Percentiles rank a stretch among this genome's conserved stretches.
These are phyloP conservation scores for Ptiloglossa arizonensis DNA, from an alignment of 1,140 invertebrate genomes.

Conservation along the genomic window DNA sequence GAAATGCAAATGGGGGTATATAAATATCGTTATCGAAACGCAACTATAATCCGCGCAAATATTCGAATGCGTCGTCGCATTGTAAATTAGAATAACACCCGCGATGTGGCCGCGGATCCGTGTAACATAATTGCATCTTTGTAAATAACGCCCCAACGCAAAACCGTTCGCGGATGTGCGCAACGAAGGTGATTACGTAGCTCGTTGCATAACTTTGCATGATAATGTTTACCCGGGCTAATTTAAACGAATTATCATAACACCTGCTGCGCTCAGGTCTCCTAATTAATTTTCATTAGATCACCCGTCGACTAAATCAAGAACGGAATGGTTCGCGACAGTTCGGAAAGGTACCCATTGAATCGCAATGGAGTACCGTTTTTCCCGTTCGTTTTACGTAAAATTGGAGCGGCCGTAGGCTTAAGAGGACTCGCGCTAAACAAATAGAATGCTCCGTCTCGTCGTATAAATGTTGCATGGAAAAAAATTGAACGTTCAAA, in stretches of 20 bases:
- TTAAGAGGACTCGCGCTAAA: background rate
- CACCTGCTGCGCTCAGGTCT: conserved; percentile 42
- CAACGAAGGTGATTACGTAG: conserved; percentile 27
- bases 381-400: background rate
- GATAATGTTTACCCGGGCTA: conserved; percentile 21
- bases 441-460: background rate
- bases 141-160: conserved; percentile 43
- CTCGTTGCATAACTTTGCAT: conserved; percentile 47
- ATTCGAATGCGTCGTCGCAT: background rate
- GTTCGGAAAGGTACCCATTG: background rate
- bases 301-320: too few relatives aligned
- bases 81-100: conserved; percentile 43
- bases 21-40: background rate
- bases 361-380: background rate
- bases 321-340: background rate
- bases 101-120: background rate
- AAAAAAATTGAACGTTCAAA: too few relatives aligned
- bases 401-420: background rate
- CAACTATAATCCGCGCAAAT: conserved; percentile 16
- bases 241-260: conserved; percentile 59
- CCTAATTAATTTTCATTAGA: conserved; percentile 49
- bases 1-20: too few relatives aligned
- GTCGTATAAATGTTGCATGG: too few relatives aligned
- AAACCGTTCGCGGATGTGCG: background rate
- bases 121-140: conserved; percentile 33